Evolutionary conservation across 53 echinoderm and acorn worm genomes (phyloP).

Genomic region (Temnopleurus reevesii): DNA sequence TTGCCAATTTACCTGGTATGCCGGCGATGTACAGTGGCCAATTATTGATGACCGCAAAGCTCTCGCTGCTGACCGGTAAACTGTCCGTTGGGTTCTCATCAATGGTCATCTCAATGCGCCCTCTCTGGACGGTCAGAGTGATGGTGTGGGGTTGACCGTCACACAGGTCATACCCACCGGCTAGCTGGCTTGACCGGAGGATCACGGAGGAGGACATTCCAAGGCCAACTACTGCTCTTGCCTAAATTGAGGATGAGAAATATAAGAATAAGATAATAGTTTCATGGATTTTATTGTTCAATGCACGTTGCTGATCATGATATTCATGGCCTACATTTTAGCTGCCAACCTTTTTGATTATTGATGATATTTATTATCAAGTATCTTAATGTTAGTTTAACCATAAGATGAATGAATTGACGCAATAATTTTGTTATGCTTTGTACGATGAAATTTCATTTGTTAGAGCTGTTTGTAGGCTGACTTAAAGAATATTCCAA

Average conservation of each 20-base stretch:
- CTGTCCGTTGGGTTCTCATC: slow-evolving; percentile 69
- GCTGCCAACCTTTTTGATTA: no score
- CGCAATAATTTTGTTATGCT: no score
- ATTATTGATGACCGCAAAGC: slow-evolving; percentile 36
- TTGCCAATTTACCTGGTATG: slow-evolving; percentile 68
- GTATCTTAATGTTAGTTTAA: no score
- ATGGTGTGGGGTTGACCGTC: slow-evolving; percentile 76
- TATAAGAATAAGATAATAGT: not conserved
- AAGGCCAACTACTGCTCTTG: slow-evolving; percentile 77
- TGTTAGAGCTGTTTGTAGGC: no score
- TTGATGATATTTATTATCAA: no score
- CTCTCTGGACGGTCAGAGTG: slow-evolving; percentile 42
- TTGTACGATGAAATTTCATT: no score
- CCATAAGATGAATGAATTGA: no score
- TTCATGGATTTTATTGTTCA: no score
- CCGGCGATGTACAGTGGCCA: slow-evolving; percentile 76
- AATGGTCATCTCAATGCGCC: slow-evolving; percentile 61
- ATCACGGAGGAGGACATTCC: slow-evolving; percentile 65
- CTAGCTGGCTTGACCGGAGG: slow-evolving; percentile 69
- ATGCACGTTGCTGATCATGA: no score
- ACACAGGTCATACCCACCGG: slow-evolving; percentile 78
- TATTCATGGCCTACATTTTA: no score
- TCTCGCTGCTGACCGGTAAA: slow-evolving; percentile 51
- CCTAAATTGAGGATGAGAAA: slow-evolving; percentile 46
- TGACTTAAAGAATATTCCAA: no score